phyloP scores from a whole-genome alignment of 2,797 vertebrate genomes.

The Cyclura pinguis region DNA sequence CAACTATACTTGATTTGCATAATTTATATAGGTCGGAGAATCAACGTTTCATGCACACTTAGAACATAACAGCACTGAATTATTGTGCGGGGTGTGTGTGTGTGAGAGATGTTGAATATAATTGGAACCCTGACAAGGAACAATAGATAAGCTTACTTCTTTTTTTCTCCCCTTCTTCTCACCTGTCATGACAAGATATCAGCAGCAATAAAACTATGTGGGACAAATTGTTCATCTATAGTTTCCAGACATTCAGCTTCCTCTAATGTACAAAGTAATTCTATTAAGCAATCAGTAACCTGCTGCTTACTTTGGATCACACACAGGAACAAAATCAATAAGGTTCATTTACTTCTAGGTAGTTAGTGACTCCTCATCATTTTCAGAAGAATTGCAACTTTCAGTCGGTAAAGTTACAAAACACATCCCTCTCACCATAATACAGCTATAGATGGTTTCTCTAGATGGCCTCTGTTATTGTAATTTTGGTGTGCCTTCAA shows the following conservation, averaged over 20 bases:
- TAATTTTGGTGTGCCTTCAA: neutral
- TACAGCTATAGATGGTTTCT: neutral
- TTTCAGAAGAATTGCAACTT: constrained; percentile 67
- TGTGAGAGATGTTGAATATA: neutral
- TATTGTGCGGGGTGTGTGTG: too few relatives aligned
- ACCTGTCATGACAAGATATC: constrained; percentile 78
- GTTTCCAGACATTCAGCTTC: constrained; percentile 73
- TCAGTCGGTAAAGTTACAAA: constrained; percentile 52
- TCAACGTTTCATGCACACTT: neutral
- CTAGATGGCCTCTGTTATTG: neutral
- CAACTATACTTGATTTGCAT: neutral
- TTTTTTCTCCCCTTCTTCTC: constrained; percentile 68
- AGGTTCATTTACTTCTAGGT: constrained; percentile 67
- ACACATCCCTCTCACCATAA: neutral
- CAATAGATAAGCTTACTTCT: neutral
- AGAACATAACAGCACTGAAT: neutral
- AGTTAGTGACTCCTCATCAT: constrained; percentile 66
- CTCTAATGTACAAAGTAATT: constrained; percentile 46
- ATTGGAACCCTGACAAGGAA: neutral
- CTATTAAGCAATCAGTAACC: constrained; percentile 65
- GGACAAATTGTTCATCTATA: constrained; percentile 72
- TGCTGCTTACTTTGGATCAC: constrained; percentile 65
- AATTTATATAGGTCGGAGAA: neutral
- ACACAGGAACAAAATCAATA: constrained; percentile 76
- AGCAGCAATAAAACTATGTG: constrained; percentile 74